Percentiles rank a stretch among this genome's conserved stretches.
Conservation (phyloP, 2,888 invertebrate species). For the Hirtodrosophila cameraria region DNA sequence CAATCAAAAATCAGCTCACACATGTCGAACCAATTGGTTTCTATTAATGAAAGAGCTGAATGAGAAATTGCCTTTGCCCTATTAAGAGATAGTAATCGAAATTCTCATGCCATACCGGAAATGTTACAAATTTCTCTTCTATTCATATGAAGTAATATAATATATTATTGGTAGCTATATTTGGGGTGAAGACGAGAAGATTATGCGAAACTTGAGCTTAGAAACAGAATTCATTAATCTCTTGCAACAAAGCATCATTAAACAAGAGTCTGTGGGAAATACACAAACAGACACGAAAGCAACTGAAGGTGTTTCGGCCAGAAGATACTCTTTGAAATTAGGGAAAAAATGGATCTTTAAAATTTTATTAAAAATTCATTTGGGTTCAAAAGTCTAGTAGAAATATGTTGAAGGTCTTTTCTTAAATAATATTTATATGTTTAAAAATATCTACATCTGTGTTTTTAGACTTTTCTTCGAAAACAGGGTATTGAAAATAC, state of each 20-base stretch:
- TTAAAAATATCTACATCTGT: too few species aligned
- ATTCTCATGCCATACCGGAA: constrained; percentile 55
- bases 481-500: constrained; percentile 16
- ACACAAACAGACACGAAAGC: constrained; percentile 14
- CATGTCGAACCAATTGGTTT: constrained; percentile 60
- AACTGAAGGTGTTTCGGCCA: background rate
- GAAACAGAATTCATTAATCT: constrained; percentile 73
- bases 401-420: too few species aligned
- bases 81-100: constrained; percentile 5
- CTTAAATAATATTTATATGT: too few species aligned
- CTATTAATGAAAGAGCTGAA: constrained; percentile 61
- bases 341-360: too few species aligned
- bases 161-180: constrained; percentile 7
- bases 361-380: too few species aligned
- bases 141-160: too few species aligned
- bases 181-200: constrained; percentile 6
- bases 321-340: constrained; percentile 12
- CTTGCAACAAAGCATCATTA: constrained; percentile 58
- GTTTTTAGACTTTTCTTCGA: constrained; percentile 14
- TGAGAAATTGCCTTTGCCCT: constrained; percentile 50
- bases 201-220: constrained; percentile 53
- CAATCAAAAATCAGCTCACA: constrained; percentile 26
- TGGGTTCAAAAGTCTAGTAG: too few species aligned
- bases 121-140: constrained; percentile 64
- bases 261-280: constrained; percentile 55